These are phyloP conservation scores for Habroteleia sp. DNA, from an alignment of 2,888 invertebrate species.

Conservation along the genomic window DNA sequence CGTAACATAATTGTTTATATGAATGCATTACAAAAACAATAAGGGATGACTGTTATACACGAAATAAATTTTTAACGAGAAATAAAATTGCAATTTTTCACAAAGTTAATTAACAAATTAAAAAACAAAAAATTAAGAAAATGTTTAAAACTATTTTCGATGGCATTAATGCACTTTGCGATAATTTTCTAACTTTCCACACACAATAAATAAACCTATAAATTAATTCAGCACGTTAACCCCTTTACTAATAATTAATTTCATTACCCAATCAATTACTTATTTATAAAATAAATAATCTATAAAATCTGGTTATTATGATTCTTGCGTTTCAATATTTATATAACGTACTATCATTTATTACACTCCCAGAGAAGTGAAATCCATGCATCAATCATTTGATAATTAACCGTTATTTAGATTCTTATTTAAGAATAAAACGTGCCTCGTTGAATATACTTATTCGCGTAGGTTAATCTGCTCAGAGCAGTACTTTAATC, in stretches of 20 bases:
- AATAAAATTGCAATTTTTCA: too few species aligned
- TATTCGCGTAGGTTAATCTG: conserved; percentile 24
- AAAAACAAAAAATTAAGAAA: too few species aligned
- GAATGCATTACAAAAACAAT: too few species aligned
- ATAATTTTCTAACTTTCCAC: too few species aligned
- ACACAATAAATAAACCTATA: conserved; percentile 28
- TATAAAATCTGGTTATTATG: conserved; percentile 28
- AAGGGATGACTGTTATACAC: too few species aligned
- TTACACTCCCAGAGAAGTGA: conserved; percentile 29
- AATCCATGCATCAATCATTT: conserved; percentile 40
- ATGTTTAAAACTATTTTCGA: too few species aligned
- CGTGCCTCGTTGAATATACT: neutral
- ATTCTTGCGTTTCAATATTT: conserved; percentile 36
- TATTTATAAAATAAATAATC: conserved; percentile 25
- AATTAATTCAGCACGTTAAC: conserved; percentile 37
- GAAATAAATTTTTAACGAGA: too few species aligned
- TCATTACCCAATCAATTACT: conserved; percentile 34
- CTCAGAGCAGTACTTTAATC: conserved; percentile 29
- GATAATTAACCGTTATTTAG: conserved; percentile 39
- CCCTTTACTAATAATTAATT: conserved; percentile 22
- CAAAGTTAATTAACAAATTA: too few species aligned
- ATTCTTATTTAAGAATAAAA: conserved; percentile 32
- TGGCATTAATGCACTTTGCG: too few species aligned
- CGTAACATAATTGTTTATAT: too few species aligned
- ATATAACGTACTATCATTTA: conserved; percentile 48